Evolutionary conservation across 2,113 vertebrate genomes (phyloP).

Genomic region (Salvelinus sp.): DNA sequence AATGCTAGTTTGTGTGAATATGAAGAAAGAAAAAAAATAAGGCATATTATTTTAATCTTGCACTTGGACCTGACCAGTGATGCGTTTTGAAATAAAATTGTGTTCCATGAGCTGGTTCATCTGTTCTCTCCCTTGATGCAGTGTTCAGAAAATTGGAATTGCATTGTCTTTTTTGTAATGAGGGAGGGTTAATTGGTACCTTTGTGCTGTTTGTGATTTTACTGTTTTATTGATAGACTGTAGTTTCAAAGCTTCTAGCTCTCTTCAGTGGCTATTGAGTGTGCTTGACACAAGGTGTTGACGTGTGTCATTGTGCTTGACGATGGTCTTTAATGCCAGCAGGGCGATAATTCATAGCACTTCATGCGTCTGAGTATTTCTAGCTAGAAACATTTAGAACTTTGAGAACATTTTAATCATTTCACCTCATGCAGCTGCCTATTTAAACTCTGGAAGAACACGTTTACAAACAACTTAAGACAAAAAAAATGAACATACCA

Average conservation of each 20-base stretch:
- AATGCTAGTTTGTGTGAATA: conserved; percentile 72
- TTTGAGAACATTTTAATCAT: conserved; percentile 64
- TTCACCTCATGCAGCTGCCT: conserved; percentile 77
- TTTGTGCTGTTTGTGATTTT: conserved; percentile 86
- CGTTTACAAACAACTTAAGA: conserved; percentile 74
- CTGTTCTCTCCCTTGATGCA: conserved; percentile 28
- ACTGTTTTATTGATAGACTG: conserved; percentile 84
- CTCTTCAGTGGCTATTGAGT: conserved; percentile 74
- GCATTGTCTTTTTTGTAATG: conserved; percentile 65
- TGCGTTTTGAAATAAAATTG: conserved; percentile 60
- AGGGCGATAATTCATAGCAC: conserved; percentile 75
- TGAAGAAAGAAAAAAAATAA: background rate
- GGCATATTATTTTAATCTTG: conserved; percentile 59
- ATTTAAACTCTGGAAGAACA: conserved; percentile 69
- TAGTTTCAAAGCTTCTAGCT: conserved; percentile 84
- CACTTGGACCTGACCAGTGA: conserved; percentile 71
- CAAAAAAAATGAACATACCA: conserved; percentile 42
- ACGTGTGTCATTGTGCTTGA: conserved; percentile 2
- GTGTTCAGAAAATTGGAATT: conserved; percentile 74
- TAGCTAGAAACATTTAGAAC: conserved; percentile 82
- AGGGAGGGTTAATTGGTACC: conserved; percentile 39
- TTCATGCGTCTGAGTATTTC: conserved; percentile 82
- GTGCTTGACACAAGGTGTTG: conserved; percentile 55
- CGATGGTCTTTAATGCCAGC: conserved; percentile 38
- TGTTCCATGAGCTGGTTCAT: conserved; percentile 58